Evolutionary conservation across 2,888 invertebrate genomes (phyloP), one percentile per base, ranked within the genome.

Genomic region (Hemistola chrysoprasaria): DNA sequence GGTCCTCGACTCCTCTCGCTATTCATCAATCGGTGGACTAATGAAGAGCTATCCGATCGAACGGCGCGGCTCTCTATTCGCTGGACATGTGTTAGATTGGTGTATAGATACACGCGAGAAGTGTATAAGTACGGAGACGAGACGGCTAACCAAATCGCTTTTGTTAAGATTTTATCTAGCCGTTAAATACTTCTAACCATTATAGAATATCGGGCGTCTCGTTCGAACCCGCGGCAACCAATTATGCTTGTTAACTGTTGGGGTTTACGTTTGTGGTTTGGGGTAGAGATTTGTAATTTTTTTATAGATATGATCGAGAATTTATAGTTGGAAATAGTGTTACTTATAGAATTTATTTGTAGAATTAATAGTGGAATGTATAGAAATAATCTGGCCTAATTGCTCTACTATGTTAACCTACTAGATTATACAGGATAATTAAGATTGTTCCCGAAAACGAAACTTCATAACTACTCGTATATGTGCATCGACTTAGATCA

Each of bases 111-210:
- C 81, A 80, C 82, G 81, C 76, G 73, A 78, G 81, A 74, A 73
- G 68, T 71, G 70, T 75, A 79, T 76, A 75, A 80, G 80, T 81
- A 84, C 81, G 80, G 75, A 85, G 85, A 85, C 82, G 81, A 83
- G 85, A 83, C 81, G 81, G 81, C 81, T 80, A 76, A 84, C 85
- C 84, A 83, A 87, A 86, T 85, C 82, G 82, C 83, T 76, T 87
- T 87, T 87, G 85, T 86, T 82, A 77, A 87, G 87, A 87, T 87
- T 86, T 84, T 86, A 87, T 87, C 87, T 85, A 71, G 65, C 79
- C 77, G 82, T 86, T 87, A 87, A 87, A 86, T 86, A 85, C 83
- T 86, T 85, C 76, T 79, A 81, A 80, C 83, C 82, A 84, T 83
- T 82, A 84, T 71, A 78, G 75, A 82, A 76, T 77, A 81, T 81